These are phyloP conservation scores for Actinia equina DNA, from an alignment of 64 coral and sea anemone genomes.

Conservation along the genomic window DNA sequence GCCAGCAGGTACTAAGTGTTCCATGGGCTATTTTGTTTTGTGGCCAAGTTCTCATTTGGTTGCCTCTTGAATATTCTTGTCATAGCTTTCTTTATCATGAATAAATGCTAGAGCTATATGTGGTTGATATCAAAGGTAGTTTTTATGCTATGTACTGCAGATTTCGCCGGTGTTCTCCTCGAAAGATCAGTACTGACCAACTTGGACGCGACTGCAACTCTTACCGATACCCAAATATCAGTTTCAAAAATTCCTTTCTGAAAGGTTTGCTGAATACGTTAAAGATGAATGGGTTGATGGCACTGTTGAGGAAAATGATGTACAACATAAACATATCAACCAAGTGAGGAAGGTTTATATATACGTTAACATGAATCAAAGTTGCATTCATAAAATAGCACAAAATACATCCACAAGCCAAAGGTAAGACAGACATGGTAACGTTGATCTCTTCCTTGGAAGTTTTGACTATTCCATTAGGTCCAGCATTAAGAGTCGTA, in stretches of 20 bases:
- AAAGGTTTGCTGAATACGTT: constrained; percentile 21
- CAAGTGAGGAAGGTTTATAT: neutral
- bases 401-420: neutral
- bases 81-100: too few species aligned
- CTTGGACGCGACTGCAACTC: neutral
- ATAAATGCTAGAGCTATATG: too few species aligned
- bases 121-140: too few species aligned
- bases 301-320: neutral
- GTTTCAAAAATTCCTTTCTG: too few species aligned
- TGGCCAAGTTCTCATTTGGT: too few species aligned
- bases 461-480: neutral
- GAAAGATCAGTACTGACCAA: too few species aligned
- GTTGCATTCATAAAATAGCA: neutral
- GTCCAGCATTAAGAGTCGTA: neutral
- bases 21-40: too few species aligned
- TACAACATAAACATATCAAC: neutral
- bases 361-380: neutral
- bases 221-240: neutral
- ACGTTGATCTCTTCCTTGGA: neutral
- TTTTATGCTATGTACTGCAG: too few species aligned
- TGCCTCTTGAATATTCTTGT: too few species aligned
- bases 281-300: constrained; percentile 29
- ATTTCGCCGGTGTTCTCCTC: too few species aligned
- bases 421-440: neutral
- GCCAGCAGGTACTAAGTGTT: too few species aligned